Percentiles rank a stretch among this genome's conserved stretches.
phyloP scores from a whole-genome alignment of 1,140 invertebrate species.

The Chymomyza costata region DNA sequence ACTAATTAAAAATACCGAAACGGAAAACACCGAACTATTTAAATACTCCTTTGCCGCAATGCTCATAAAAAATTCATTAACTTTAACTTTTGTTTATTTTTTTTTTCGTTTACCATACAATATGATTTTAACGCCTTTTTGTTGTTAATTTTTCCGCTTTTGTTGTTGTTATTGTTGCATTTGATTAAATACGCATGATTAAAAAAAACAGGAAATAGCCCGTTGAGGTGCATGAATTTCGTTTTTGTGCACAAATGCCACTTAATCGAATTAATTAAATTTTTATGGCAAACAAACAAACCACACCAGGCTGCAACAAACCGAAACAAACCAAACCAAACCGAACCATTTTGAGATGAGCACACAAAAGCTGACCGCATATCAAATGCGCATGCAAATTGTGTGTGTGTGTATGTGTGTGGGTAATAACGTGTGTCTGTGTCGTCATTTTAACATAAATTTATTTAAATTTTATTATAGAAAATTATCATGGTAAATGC shows the following conservation, averaged over 20 bases:
- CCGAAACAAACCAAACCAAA: slow-evolving; percentile 16
- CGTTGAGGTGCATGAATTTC: slow-evolving; percentile 24
- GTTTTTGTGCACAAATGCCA: slow-evolving; percentile 32
- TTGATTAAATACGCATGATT: slow-evolving; percentile 21
- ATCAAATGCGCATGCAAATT: slow-evolving; percentile 40
- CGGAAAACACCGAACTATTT: no score
- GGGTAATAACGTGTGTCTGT: background rate
- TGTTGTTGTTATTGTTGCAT: background rate
- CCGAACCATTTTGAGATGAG: slow-evolving; percentile 47
- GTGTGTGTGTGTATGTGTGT: background rate
- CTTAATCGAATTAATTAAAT: slow-evolving; percentile 68
- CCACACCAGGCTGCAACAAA: slow-evolving; percentile 29
- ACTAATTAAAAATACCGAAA: no score
- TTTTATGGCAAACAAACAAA: slow-evolving; percentile 45
- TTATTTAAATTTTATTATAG: slow-evolving; percentile 56
- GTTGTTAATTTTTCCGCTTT: no score
- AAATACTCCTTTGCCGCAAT: no score
- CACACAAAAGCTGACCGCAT: slow-evolving; percentile 49
- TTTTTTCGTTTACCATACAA: background rate
- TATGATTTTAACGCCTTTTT: no score
- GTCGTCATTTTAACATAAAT: slow-evolving; percentile 41
- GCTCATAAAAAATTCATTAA: no score
- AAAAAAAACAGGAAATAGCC: slow-evolving; percentile 4
- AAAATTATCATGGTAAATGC: slow-evolving; percentile 25
- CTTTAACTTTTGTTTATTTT: slow-evolving; percentile 8